Evolutionary conservation across 2,888 invertebrate species (phyloP).

Genomic region (Tridacna gigas): DNA sequence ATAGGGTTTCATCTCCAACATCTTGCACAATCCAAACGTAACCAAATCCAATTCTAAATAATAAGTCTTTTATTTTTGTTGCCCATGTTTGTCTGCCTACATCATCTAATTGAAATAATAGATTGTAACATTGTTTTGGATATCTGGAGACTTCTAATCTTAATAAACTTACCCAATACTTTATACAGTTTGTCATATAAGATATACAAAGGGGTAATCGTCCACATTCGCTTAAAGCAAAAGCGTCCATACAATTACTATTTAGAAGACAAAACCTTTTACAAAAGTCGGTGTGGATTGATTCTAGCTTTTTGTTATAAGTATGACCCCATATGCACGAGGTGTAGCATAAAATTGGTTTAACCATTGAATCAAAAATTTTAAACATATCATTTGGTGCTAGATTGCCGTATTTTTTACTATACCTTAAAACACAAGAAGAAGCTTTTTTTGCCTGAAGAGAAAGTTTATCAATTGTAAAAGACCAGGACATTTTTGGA

Average conservation of each 20-base stretch:
- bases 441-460: conserved; percentile 11
- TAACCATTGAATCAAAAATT: conserved; percentile 17
- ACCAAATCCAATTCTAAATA: conserved; percentile 30
- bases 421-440: conserved; percentile 11
- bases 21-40: conserved; percentile 31
- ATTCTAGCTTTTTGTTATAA: conserved; percentile 6
- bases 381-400: conserved; percentile 7
- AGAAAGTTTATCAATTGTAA: conserved; percentile 17
- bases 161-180: conserved; percentile 32
- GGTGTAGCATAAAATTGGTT: conserved; percentile 16
- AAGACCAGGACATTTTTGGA: conserved; percentile 9
- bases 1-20: conserved; percentile 22
- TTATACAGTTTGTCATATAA: conserved; percentile 30
- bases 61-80: conserved; percentile 17
- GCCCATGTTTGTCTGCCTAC: conserved; percentile 37
- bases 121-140: conserved; percentile 35
- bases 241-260: conserved; percentile 9
- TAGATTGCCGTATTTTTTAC: conserved; percentile 9
- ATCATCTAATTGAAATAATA: conserved; percentile 22
- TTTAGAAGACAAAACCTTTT: conserved; percentile 12
- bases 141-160: conserved; percentile 17
- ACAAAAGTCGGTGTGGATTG: neutral
- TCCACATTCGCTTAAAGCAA: conserved; percentile 15
- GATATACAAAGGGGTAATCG: neutral
- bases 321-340: conserved; percentile 15